phyloP scores from a whole-genome alignment of 2,797 vertebrate species.

The Tokudaia tokunoshimensis region DNA sequence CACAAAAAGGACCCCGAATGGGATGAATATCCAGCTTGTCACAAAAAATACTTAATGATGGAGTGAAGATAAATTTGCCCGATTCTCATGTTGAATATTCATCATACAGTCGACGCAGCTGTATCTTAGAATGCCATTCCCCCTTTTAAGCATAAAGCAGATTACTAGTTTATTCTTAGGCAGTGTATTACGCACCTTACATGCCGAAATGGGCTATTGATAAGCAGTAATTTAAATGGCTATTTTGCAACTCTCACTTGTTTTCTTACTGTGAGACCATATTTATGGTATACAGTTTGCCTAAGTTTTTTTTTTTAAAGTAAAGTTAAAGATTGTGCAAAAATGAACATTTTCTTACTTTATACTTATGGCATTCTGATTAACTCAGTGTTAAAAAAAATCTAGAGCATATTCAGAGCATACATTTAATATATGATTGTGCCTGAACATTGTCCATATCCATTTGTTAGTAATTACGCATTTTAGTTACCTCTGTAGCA shows the following conservation, averaged over 20 bases:
- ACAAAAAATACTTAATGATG: slow-evolving; percentile 82
- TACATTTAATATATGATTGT: neutral
- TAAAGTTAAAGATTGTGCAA: slow-evolving; percentile 4
- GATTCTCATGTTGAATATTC: slow-evolving; percentile 84
- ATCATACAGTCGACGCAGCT: slow-evolving; percentile 82
- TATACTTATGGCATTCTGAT: neutral
- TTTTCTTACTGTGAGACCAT: slow-evolving; percentile 69
- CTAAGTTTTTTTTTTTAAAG: slow-evolving; percentile 35
- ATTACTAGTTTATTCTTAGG: slow-evolving; percentile 83
- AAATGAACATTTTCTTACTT: neutral
- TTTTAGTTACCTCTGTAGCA: slow-evolving; percentile 39
- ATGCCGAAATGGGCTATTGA: slow-evolving; percentile 68
- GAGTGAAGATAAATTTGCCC: slow-evolving; percentile 81
- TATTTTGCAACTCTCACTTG: slow-evolving; percentile 71
- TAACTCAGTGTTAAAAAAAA: slow-evolving; percentile 13
- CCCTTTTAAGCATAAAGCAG: slow-evolving; percentile 71
- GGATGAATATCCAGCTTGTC: slow-evolving; percentile 78
- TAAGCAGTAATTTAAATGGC: slow-evolving; percentile 69
- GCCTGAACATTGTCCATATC: neutral
- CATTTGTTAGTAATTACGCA: neutral
- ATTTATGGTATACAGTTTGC: slow-evolving; percentile 40
- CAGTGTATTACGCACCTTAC: slow-evolving; percentile 66
- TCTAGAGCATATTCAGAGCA: neutral
- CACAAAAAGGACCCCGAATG: slow-evolving; percentile 65
- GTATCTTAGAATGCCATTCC: slow-evolving; percentile 83